These are phyloP conservation scores for Phodopus roborovskii DNA, from an alignment of 2,113 vertebrate species.

Conservation along the genomic window DNA sequence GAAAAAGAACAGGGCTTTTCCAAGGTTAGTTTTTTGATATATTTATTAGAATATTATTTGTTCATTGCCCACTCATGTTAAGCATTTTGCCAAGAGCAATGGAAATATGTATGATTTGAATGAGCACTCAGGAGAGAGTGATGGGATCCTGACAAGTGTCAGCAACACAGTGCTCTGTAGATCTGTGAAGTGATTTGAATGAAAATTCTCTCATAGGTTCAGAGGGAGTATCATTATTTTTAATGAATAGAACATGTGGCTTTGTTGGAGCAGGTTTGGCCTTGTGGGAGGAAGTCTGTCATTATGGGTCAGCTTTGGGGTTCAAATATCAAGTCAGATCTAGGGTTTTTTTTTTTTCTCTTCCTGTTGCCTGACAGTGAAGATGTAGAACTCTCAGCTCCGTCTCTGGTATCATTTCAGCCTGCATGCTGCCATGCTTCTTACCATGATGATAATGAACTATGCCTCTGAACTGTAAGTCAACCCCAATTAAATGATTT, in stretches of 20 bases:
- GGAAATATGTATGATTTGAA: not conserved
- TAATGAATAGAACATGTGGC: not conserved
- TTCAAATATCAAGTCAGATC: not conserved
- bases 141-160: not conserved
- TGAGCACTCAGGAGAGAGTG: not conserved
- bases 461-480: not conserved
- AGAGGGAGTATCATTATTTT: not conserved
- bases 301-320: not conserved
- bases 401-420: not conserved
- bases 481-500: not conserved
- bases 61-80: not conserved
- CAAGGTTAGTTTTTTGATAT: constrained; percentile 27
- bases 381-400: not conserved
- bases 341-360: not conserved
- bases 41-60: not conserved
- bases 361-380: not conserved
- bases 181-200: not conserved
- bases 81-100: not conserved
- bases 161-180: not conserved
- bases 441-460: not conserved
- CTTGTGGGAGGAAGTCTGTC: not conserved
- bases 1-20: not conserved
- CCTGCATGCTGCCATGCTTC: not conserved
- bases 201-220: not conserved
- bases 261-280: not conserved